Conservation (phyloP, 2,113 vertebrate genomes). For the Coregonus clupeaformis region DNA sequence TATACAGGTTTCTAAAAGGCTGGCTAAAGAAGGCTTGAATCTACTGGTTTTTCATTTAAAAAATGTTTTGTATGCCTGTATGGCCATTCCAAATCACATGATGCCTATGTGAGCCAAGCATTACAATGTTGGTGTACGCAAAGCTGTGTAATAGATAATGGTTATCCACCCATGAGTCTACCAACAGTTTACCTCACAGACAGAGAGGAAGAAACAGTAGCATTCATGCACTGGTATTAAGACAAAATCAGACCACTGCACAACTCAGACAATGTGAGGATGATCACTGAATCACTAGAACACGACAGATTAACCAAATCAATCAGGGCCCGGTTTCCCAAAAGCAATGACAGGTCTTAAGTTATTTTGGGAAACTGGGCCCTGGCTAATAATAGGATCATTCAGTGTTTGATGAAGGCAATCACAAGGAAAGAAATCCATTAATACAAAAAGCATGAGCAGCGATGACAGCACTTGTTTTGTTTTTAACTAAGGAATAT, state of each 20-base stretch:
- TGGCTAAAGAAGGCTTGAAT: neutral
- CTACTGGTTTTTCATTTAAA: neutral
- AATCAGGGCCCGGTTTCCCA: neutral
- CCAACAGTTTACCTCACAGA: conserved; percentile 20
- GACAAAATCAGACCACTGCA: conserved; percentile 18
- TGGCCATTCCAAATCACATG: conserved; percentile 1
- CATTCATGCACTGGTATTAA: conserved; percentile 53
- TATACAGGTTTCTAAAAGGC: neutral
- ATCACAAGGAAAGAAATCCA: conserved; percentile 24
- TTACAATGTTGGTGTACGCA: conserved; percentile 42
- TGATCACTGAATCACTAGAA: conserved; percentile 26
- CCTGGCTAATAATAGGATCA: conserved; percentile 30
- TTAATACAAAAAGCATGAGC: conserved; percentile 14
- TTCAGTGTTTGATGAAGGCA: conserved; percentile 38
- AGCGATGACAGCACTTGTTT: conserved; percentile 33
- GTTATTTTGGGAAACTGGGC: too few relatives aligned
- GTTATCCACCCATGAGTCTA: conserved; percentile 11
- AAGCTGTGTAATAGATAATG: conserved; percentile 36
- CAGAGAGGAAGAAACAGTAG: conserved; percentile 14
- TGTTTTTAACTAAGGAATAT: conserved; percentile 41
- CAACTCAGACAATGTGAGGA: conserved; percentile 6
- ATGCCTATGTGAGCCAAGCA: conserved; percentile 33
- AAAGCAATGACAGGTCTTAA: too few relatives aligned
- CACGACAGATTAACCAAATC: neutral
- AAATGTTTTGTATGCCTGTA: neutral